Evolutionary conservation across 2,113 vertebrate genomes (phyloP).

Genomic region (Onychostruthus taczanowskii): DNA sequence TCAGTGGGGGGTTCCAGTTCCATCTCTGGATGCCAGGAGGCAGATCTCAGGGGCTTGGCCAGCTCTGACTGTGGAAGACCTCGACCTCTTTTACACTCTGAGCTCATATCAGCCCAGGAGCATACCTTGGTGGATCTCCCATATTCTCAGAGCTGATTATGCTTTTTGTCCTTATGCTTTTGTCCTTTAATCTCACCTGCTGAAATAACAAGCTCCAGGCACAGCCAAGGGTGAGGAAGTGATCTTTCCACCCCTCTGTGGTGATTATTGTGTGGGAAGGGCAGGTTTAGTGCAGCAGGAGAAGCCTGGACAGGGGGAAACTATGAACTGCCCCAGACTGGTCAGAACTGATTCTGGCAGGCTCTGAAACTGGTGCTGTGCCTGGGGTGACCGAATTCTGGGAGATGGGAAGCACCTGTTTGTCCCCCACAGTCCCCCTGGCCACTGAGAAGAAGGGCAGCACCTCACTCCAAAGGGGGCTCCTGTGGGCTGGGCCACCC

Average conservation of each 20-base stretch:
- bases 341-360: rapidly evolving
- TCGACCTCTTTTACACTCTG: rapidly evolving
- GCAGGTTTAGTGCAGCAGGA: neutral
- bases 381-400: rapidly evolving
- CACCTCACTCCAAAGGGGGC: neutral
- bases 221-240: neutral
- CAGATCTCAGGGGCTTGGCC: neutral
- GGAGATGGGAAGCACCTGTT: neutral
- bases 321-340: neutral
- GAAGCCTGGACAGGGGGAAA: neutral
- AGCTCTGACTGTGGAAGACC: neutral
- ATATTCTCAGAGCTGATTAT: neutral
- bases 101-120: neutral
- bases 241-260: rapidly evolving
- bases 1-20: neutral
- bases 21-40: neutral
- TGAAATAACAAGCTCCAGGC: rapidly evolving
- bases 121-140: neutral
- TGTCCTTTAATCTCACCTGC: neutral
- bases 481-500: neutral
- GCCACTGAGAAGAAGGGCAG: neutral
- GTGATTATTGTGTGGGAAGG: neutral
- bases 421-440: neutral
- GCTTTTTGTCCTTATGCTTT: neutral
- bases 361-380: neutral